These are phyloP conservation scores for Tiphia femorata DNA, from an alignment of 2,888 invertebrate genomes.

Conservation along the genomic window DNA sequence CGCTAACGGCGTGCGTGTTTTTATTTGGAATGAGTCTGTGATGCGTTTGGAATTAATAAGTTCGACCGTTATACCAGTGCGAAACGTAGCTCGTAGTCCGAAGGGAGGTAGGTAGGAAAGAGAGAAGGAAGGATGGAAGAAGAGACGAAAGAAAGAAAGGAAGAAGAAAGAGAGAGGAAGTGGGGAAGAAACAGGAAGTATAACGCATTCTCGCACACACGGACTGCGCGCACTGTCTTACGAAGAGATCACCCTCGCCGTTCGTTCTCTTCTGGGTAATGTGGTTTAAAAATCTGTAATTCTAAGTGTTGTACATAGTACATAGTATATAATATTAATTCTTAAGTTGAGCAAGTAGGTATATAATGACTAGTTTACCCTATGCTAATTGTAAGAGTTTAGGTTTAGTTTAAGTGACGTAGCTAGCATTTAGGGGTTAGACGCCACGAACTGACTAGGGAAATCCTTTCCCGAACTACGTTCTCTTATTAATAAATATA, in stretches of 20 bases:
- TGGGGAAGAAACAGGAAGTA: neutral
- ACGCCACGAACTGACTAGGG: constrained; percentile 63
- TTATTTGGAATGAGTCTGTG: constrained; percentile 65
- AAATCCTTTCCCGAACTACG: constrained; percentile 58
- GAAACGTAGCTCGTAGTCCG: constrained; percentile 23
- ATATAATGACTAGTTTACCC: constrained; percentile 64
- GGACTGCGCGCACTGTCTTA: constrained; percentile 18
- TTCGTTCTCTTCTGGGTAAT: constrained; percentile 51
- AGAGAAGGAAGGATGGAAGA: neutral
- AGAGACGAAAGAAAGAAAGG: neutral
- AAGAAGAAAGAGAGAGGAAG: neutral
- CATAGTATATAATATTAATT: constrained; percentile 67
- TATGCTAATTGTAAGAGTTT: constrained; percentile 44
- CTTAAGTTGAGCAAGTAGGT: constrained; percentile 65
- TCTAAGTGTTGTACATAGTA: constrained; percentile 68
- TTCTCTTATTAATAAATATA: constrained; percentile 63
- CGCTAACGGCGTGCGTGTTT: constrained; percentile 64
- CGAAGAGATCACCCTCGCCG: constrained; percentile 22
- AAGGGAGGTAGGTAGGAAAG: neutral
- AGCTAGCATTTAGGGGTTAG: constrained; percentile 66
- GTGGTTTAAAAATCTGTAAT: constrained; percentile 54
- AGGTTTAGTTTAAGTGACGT: constrained; percentile 57
- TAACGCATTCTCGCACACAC: constrained; percentile 14
- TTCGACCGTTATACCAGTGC: constrained; percentile 40
- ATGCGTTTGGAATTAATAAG: constrained; percentile 47